Base-by-base conservation (phyloP, 2,113 vertebrate species). In the Cheilinus undulatus region DNA sequence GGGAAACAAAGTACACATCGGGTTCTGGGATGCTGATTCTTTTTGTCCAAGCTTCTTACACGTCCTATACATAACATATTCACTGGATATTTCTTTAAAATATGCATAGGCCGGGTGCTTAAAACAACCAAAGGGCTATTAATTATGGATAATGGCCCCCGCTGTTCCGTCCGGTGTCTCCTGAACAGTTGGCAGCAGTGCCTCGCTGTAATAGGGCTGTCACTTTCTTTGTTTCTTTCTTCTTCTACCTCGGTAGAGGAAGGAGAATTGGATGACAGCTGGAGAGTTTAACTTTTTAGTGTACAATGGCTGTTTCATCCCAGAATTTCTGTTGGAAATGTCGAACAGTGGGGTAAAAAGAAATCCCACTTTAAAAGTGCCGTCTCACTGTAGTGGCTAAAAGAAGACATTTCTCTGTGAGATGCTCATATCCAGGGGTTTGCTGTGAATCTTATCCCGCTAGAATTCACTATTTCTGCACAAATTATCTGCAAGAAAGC, bases 31-130 rank as follows among this genome's bases (percentile, higher is more conserved):
- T 74, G 83, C 53, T 82, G 81, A 85, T 87, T 84, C 61, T 75
- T 72, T 87, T 84, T 83, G 86, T 89, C 82, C 85, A 74, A 72
- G 76, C 54, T 66, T 74, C 76, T 65, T 78, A 73, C 85, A 85
- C 86, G 73, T 82, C 78, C 64, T 77, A 85, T 85, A 86, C 83
- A 86, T 89, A 88, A 92, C 82, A 80, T 80, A 88, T 89, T 91
- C 85, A 84, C 80, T 66, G 80, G 83, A 88, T 89, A 88, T 92
- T 91, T 80, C 86, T 85, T 69, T 93, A 77, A 92, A 93, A 92
- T 88, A 93, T 93, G 86, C 78, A 92, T 91, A 83, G 56, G 56
- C 70, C 69, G 28, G 65, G 50, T 84, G 80, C 84, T 85, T 91
- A 79, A 88, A 90, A 91, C 88, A 90, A 89, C 87, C 81, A 80